Percentiles rank a stretch among this genome's conserved stretches.
These are phyloP conservation scores for Macrobrachium nipponense DNA, from an alignment of 1,140 invertebrate species.

Conservation along the genomic window DNA sequence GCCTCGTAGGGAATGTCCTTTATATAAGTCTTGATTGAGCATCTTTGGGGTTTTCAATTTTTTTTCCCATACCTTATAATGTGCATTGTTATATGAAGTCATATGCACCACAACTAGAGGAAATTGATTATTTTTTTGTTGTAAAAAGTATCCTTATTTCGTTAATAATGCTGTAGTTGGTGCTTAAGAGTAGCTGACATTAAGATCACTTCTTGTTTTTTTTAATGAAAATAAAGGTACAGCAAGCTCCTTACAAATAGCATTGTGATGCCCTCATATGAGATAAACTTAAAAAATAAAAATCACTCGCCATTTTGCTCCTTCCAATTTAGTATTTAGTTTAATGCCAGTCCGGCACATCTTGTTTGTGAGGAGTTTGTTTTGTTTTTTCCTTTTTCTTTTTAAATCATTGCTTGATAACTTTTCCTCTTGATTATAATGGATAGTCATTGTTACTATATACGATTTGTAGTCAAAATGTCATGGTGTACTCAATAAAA, in stretches of 20 bases:
- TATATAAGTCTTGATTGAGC: constrained; percentile 43
- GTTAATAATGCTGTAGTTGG: constrained; percentile 59
- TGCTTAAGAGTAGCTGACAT: constrained; percentile 59
- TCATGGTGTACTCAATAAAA: constrained; percentile 61
- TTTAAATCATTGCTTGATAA: constrained; percentile 55
- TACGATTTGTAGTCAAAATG: constrained; percentile 63
- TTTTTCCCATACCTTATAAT: constrained; percentile 14
- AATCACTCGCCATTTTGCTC: constrained; percentile 58
- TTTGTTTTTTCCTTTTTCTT: constrained; percentile 2
- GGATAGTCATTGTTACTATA: constrained; percentile 63
- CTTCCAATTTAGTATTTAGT: constrained; percentile 61
- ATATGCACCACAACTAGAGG: constrained; percentile 29
- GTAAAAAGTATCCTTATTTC: constrained; percentile 48
- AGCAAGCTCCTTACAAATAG: constrained; percentile 62
- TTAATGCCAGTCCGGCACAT: constrained; percentile 54
- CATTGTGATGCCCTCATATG: constrained; percentile 47
- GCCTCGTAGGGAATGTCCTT: constrained; percentile 36
- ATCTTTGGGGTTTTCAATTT: constrained; percentile 19
- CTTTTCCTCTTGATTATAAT: constrained; percentile 61
- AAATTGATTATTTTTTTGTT: constrained; percentile 34
- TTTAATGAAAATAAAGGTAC: constrained; percentile 56
- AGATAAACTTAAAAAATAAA: constrained; percentile 17
- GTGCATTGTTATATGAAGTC: constrained; percentile 27
- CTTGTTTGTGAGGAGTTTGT: constrained; percentile 62
- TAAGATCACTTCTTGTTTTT: constrained; percentile 44